Conservation (phyloP, 2,888 invertebrate genomes). For the Sceliomorpha sp. region DNA sequence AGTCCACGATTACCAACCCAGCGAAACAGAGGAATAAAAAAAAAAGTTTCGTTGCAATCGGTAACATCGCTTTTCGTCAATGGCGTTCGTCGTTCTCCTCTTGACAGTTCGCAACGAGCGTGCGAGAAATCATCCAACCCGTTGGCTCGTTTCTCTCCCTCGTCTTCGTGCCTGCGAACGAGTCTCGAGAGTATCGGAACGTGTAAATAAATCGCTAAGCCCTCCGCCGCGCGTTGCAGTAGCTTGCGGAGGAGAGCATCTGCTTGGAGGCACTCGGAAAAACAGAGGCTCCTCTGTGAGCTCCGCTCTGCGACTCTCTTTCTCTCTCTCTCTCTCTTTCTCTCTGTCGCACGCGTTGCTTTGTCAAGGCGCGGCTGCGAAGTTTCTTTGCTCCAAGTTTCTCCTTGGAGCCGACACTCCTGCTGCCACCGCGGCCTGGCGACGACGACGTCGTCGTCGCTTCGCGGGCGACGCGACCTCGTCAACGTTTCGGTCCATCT, state of each 20-base stretch:
- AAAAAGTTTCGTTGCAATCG: no score
- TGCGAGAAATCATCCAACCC: no score
- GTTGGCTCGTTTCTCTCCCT: constrained; percentile 11
- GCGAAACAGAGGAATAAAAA: no score
- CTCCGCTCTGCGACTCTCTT: no score
- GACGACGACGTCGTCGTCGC: constrained; percentile 18
- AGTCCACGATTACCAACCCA: no score
- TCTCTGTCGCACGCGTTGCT: no score
- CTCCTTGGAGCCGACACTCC: constrained; percentile 36
- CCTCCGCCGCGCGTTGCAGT: constrained; percentile 22
- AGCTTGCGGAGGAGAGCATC: no score
- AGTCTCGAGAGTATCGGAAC: constrained; percentile 17
- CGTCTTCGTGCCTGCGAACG: constrained; percentile 12
- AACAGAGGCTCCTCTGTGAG: constrained; percentile 43
- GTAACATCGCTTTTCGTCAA: no score
- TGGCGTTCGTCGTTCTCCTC: no score
- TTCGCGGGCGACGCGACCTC: constrained; percentile 49
- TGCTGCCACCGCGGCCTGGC: constrained; percentile 28
- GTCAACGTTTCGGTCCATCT: constrained; percentile 55
- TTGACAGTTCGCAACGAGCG: no score
- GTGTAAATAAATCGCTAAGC: constrained; percentile 28
- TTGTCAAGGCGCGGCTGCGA: constrained; percentile 25
- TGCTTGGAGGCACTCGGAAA: constrained; percentile 19
- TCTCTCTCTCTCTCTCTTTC: no score
- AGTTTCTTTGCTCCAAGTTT: constrained; percentile 46